Base-by-base conservation (phyloP, 2,113 vertebrate species). In the Brachyhypopomus gauderio region DNA sequence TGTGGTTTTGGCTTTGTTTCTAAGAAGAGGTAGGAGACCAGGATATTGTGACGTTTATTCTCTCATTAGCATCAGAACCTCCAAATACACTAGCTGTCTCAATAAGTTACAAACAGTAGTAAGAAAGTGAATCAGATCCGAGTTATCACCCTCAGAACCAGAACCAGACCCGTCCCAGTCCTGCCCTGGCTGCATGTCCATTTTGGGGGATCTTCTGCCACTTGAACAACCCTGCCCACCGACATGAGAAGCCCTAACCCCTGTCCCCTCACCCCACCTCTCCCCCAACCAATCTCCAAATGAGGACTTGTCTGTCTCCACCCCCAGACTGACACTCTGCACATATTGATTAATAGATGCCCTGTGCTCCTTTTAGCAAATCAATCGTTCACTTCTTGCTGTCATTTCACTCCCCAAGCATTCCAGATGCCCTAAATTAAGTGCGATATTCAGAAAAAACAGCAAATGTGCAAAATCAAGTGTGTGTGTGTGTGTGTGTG, bases 351-450 rank as follows among this genome's bases (percentile, higher is more conserved):
- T 98, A 96, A 97, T 96, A 97, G 95, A 95, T 94, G 94, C 95
- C 95, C 94, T 96, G 94, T 95, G 96, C 96, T 97, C 95, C 95
- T 98, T 97, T 98, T 98, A 98, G 95, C 96, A 98, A 98, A 98
- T 98, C 95, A 98, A 96, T 96, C 96, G 94, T 96, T 96, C 94
- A 96, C 95, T 97, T 96, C 96, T 95, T 94, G 95, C 94, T 93
- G 94, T 91, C 93, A 95, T 88, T 96, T 95, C 93, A 88, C 91
- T 92, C 94, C 93, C 92, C 89, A 93, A 93, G 94, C 92, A 95
- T 95, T 95, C 94, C 93, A 95, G 95, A 95, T 93, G 92, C 94
- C 94, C 93, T 96, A 96, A 98, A 98, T 97, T 95, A 96, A 96
- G 94, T 94, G 94, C 96, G 96, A 96, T 95, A 95, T 93, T 94